Evolutionary conservation across 2,888 invertebrate genomes (phyloP).

Genomic region (Drosophila kuntzei): DNA sequence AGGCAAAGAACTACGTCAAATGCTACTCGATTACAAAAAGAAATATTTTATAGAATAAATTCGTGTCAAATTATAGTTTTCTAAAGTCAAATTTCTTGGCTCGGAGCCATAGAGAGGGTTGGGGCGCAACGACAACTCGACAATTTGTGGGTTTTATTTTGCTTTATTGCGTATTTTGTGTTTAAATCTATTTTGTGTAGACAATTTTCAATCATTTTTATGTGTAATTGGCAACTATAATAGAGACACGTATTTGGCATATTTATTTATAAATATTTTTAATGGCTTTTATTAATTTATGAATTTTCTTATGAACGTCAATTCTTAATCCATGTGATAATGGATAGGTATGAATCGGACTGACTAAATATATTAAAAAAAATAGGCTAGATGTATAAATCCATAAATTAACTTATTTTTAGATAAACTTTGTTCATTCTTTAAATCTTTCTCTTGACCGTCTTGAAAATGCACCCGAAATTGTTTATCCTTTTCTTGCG

Average conservation of each 20-base stretch:
- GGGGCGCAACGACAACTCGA: slow-evolving; percentile 11
- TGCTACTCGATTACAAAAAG: slow-evolving; percentile 18
- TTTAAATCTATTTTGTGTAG: slow-evolving; percentile 39
- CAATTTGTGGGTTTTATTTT: slow-evolving; percentile 40
- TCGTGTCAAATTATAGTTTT: slow-evolving; percentile 77
- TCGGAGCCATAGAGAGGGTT: neutral
- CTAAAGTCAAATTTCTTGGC: slow-evolving; percentile 72
- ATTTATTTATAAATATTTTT: slow-evolving; percentile 25
- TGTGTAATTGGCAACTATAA: slow-evolving; percentile 46
- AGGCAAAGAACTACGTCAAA: slow-evolving; percentile 1
- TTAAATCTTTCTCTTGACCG: neutral
- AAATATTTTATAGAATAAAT: slow-evolving; percentile 63
- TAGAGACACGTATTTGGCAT: slow-evolving; percentile 36
- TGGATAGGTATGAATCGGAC: neutral
- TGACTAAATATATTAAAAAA: too few relatives aligned
- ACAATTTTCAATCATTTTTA: slow-evolving; percentile 34
- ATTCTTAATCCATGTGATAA: neutral
- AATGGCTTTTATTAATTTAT: slow-evolving; percentile 31
- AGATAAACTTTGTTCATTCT: neutral
- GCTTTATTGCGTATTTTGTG: slow-evolving; percentile 23
- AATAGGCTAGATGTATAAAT: too few relatives aligned
- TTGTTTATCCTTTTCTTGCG: neutral
- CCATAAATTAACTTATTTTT: neutral
- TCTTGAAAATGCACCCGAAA: neutral
- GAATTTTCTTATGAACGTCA: slow-evolving; percentile 7